Percentiles rank a stretch among this genome's conserved stretches.
phyloP scores from a whole-genome alignment of 2,888 invertebrate genomes.

The Petrolisthes cinctipes region DNA sequence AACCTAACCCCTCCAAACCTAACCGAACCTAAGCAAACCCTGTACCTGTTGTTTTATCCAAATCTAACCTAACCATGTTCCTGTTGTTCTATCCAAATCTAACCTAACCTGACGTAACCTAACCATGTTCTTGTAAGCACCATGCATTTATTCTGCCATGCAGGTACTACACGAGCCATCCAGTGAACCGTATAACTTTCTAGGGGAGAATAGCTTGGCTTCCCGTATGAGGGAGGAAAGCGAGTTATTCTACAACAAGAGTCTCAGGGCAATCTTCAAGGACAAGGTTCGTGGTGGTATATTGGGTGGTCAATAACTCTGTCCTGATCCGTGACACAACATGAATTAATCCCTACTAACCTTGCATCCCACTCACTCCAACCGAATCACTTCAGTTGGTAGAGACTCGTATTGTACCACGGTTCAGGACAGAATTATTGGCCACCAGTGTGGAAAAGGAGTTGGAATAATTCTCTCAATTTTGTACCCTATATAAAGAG shows the following conservation, averaged over 20 bases:
- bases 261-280: constrained; percentile 32
- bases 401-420: no score
- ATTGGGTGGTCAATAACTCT: not conserved
- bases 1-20: not conserved
- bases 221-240: constrained; percentile 14
- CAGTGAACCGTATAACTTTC: constrained; percentile 41
- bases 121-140: not conserved
- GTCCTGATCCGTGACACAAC: not conserved
- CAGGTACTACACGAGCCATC: constrained; percentile 57
- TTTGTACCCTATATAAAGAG: no score
- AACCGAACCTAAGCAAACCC: not conserved
- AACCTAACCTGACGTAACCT: no score
- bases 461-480: no score
- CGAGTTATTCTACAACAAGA: constrained; percentile 48
- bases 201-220: constrained; percentile 30
- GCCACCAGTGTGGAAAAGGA: no score
- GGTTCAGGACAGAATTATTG: no score
- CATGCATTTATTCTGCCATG: not conserved
- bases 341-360: not conserved
- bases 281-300: constrained; percentile 31
- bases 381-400: no score
- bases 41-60: no score
- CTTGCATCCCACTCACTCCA: not conserved
- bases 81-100: no score
- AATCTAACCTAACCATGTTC: no score